Base-by-base conservation (phyloP, 2,888 invertebrate species). In the Ectropis crepuscularia region DNA sequence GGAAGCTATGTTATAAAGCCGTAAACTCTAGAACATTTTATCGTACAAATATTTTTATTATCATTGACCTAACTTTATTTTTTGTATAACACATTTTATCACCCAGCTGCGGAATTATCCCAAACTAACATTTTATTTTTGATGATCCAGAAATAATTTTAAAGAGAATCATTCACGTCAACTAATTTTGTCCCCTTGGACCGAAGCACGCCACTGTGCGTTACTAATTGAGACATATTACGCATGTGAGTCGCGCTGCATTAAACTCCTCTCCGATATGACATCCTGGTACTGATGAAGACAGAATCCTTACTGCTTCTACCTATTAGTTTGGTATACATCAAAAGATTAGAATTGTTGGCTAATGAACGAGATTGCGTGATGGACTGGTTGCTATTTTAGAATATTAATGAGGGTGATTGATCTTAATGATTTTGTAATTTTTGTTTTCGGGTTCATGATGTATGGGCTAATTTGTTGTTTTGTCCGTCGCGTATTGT, bases 161-260 rank as follows among this genome's bases (percentile, higher is more conserved):
- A 55, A 65, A 61, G 57, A 65, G 57, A 60, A 61, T 65, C 51
- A 65, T 57, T 61, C 60, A 57, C 60, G 63, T 73, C 67, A 71
- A 76, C 75, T 79, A 81, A 80, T 81, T 83, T 76, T 67, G 80
- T 80, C 79, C 80, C 81, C 76, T 55, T 54, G 54, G 46, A 59
- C 71, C 74, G 79, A 83, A 78, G 80, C 16, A 51, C 77, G 74
- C 72, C 78, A 60, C 59, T 57, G 81, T 79, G 84, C 84, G 82
- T 79, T 75, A 79, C 89, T 89, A 90, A 90, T 90, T 89, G 89
- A 88, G 87, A 90, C 82, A 79, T 83, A 90, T 88, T 80, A 79
- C 73, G 74, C 64, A 66, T 73, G 74, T 69, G 70, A 75, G 80
- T 79, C 77, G 72, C 81, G 85, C 75, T 70, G 76, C 85, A 83